Percentiles rank a stretch among this genome's conserved stretches.
Evolutionary conservation across 2,888 invertebrate species (phyloP).

Genomic region (Craniophora ligustri): DNA sequence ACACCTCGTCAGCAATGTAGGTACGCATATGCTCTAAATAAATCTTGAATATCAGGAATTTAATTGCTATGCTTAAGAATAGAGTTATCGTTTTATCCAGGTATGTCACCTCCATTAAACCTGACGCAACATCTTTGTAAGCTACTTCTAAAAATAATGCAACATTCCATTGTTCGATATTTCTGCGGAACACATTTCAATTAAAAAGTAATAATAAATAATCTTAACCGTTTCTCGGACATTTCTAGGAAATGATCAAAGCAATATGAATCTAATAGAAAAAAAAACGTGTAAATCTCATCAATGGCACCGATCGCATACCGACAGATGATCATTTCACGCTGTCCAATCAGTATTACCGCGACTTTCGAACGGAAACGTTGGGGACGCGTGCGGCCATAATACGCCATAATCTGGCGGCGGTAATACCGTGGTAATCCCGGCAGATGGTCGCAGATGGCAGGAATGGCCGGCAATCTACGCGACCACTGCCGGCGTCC

Average conservation of each 20-base stretch:
- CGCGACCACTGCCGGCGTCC: conserved; percentile 70
- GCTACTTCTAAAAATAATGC: too few relatives aligned
- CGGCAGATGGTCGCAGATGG: conserved; percentile 61
- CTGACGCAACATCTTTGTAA: too few relatives aligned
- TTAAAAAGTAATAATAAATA: too few relatives aligned
- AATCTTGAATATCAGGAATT: not conserved
- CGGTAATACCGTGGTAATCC: conserved; percentile 57
- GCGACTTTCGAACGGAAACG: conserved; percentile 55
- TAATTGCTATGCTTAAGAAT: not conserved
- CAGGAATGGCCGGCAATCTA: conserved; percentile 68
- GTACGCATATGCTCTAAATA: conserved; percentile 15
- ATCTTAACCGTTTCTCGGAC: too few relatives aligned
- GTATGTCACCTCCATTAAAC: too few relatives aligned
- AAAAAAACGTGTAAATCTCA: conserved; percentile 30
- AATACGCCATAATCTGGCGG: conserved; percentile 73
- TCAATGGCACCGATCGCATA: conserved; percentile 44
- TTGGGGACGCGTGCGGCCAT: conserved; percentile 70
- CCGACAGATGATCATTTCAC: conserved; percentile 52
- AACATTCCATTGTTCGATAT: too few relatives aligned
- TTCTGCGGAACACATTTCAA: too few relatives aligned
- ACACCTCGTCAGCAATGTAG: conserved; percentile 26
- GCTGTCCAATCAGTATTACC: conserved; percentile 54
- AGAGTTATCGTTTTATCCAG: too few relatives aligned
- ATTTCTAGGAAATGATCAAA: too few relatives aligned
- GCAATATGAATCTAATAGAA: not conserved